Evolutionary conservation across 2,113 vertebrate genomes (phyloP).

Genomic region (Elanus axillaris): DNA sequence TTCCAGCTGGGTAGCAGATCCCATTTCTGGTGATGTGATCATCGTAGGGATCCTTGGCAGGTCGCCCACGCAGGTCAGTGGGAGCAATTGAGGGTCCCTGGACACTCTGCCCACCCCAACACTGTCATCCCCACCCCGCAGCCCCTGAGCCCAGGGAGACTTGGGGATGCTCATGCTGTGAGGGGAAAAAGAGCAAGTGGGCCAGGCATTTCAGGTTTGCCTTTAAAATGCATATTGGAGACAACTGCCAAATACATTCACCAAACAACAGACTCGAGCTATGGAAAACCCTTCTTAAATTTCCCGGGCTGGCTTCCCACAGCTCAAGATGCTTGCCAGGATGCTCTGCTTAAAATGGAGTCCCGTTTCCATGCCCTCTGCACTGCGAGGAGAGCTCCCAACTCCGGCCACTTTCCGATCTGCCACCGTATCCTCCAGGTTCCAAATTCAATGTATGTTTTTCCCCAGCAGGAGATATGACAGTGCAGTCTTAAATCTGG

Average conservation of each 20-base stretch:
- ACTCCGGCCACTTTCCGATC: background rate
- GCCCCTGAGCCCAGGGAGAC: background rate
- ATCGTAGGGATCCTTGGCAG: background rate
- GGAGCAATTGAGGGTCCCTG: rapidly evolving
- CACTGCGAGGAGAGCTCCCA: background rate
- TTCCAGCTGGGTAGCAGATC: background rate
- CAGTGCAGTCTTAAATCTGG: background rate
- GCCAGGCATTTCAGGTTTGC: background rate
- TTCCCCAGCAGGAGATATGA: background rate
- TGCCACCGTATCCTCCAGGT: rapidly evolving
- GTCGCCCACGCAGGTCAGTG: rapidly evolving
- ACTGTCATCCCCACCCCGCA: rapidly evolving
- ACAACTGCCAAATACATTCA: background rate
- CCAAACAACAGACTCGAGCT: background rate
- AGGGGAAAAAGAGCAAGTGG: background rate
- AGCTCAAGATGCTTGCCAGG: background rate
- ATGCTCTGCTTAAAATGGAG: background rate
- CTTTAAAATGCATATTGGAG: background rate
- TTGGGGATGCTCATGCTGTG: rapidly evolving
- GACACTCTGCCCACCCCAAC: rapidly evolving
- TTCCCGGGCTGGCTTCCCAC: background rate
- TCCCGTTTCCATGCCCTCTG: background rate
- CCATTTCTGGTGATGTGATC: background rate
- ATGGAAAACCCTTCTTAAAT: conserved; percentile 8
- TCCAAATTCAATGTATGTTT: rapidly evolving